Base-by-base conservation (phyloP, 2,113 vertebrate species). In the Galemys pyrenaicus region DNA sequence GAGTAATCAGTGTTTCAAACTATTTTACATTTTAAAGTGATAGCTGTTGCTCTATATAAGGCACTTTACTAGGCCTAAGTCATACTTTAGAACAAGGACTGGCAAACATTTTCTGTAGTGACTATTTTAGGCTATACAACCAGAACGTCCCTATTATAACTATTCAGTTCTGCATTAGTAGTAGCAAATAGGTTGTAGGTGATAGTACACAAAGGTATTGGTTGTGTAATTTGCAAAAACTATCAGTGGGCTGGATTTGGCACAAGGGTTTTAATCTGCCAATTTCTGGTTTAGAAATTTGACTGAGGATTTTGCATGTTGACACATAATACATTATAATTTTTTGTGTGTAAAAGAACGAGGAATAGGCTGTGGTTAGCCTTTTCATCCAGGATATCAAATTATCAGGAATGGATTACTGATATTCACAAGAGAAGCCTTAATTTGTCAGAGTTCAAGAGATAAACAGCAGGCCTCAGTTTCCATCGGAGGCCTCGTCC, bases 211-310 rank as follows among this genome's bases (percentile, higher is more conserved):
- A 71, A 91, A 78, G 44, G 15, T 4, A 15, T 44, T 10, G 4
- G 26, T 1, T 81, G 15, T 65, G 20, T 79, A 93, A 93, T 70
- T 96, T 54, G 92, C 41, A 78, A 77, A 94, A 91, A 54, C 4
- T 78, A 84, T 60, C 19, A 30, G 62, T 39, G n/a, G 41, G 30
- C 12, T 15, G 51, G 54, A 51, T 65, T 6, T 46, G 20, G 62
- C 19, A 44, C 10, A 16, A 37, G 19, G 16, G 9, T 8, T 60
- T n/a, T 28, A 39, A 54, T 26, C 58, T 91, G 70, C 16, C 62
- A 73, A 64, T n/a, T 58, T 88, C 81, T 81, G 20, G 5, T 77
- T 88, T 49, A 83, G 30, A 60, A 67, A 91, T 77, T 2, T 88
- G 51, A 77, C 5, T 24, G 13, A 35, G 20, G 9, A 19, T 15